phyloP scores from a whole-genome alignment of 2,888 invertebrate species.

The Pocota personata region DNA sequence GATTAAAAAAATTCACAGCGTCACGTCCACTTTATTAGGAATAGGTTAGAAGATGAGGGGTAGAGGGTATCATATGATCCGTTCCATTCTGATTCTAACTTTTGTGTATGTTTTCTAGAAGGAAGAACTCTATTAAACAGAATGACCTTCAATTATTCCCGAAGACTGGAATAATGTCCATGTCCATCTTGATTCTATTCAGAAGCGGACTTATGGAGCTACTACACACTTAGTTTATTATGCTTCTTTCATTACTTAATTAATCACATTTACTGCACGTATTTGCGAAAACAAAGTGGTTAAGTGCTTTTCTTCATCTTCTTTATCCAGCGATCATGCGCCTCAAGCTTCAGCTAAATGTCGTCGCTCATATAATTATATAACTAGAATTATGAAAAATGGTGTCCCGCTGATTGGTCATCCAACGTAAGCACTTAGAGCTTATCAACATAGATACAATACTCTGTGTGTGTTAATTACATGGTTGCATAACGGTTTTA shows the following conservation, averaged over 20 bases:
- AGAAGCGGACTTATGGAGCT: no score
- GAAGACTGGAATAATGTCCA: no score
- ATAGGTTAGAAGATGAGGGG: no score
- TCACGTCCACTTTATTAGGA: no score
- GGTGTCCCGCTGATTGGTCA: conserved; percentile 27
- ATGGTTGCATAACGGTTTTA: conserved; percentile 25
- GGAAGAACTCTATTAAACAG: no score
- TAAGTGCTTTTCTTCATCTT: background rate
- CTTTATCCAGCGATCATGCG: background rate
- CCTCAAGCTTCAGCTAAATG: background rate
- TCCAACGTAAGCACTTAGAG: background rate
- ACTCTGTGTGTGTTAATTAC: conserved; percentile 9
- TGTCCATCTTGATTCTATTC: no score
- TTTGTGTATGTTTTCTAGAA: no score
- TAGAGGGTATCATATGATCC: no score
- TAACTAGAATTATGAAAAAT: conserved; percentile 6
- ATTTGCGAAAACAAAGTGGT: background rate
- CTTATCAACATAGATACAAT: background rate
- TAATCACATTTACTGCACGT: background rate
- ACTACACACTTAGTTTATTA: no score
- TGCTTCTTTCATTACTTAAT: background rate
- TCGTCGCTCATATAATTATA: background rate
- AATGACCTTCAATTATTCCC: no score
- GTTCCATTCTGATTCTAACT: no score
- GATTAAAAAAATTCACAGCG: no score